Base-by-base conservation (phyloP, 2,797 vertebrate species). In the Tauraco hartlaubi region DNA sequence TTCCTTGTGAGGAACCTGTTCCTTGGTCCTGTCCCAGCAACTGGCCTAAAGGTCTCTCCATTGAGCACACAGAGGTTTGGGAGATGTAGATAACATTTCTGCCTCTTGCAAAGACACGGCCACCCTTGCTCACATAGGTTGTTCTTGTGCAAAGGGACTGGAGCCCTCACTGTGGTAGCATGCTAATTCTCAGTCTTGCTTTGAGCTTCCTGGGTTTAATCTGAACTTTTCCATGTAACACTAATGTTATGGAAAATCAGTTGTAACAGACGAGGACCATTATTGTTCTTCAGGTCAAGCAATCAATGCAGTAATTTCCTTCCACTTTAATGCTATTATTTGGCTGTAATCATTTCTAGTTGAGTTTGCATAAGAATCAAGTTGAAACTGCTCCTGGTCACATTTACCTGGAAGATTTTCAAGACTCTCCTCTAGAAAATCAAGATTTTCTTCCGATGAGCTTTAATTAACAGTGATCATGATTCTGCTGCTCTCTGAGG, bases 271-370 rank as follows among this genome's bases (percentile, higher is more conserved):
- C 1, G 1, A 93, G 75, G 46, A 82, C 77, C 85, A 87, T 96
- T 95, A 94, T 95, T 96, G 94, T 96, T 96, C 94, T 95, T 95
- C 85, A 95, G 94, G 95, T 97, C 93, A 96, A 96, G 85, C 92
- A 96, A 95, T 96, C 96, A 96, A 91, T 95, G 96, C 85, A 87
- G 94, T 90, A 93, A 97, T 96, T 97, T 97, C 96, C 93, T 93
- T 96, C 83, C 93, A 95, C 94, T 95, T 94, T 93, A 96, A 95
- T 94, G 96, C 77, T 85, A 68, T 96, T 96, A 95, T 93, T 96
- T 95, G 85, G n/a, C 67, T 77, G 93, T 89, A 96, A 96, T 96
- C 15, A 94, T 93, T 96, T 96, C 93, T 74, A 96, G 92, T 93
- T 94, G 91, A 92, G 94, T 95, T 95, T 95, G 90, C 85, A 81